These are phyloP conservation scores for Odontothrips loti DNA, from an alignment of 2,888 invertebrate species.

Conservation along the genomic window DNA sequence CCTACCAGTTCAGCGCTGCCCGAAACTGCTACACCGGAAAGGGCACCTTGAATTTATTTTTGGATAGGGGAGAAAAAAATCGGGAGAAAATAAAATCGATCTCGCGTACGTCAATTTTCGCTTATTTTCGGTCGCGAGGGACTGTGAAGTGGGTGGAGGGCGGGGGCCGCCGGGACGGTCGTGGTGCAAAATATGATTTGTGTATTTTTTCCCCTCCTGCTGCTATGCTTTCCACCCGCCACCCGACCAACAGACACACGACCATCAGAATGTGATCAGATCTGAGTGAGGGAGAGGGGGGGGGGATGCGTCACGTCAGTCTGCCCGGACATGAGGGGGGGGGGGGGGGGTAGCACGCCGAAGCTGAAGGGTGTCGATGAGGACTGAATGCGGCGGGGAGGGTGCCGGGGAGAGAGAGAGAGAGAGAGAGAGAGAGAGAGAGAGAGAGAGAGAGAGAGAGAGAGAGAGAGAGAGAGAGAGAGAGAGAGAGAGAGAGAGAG, in stretches of 20 bases:
- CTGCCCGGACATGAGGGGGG: background rate
- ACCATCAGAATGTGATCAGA: constrained; percentile 11
- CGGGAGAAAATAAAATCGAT: no score
- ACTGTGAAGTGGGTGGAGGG: no score
- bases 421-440: background rate
- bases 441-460: no score
- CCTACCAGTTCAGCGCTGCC: no score
- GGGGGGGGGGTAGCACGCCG: background rate
- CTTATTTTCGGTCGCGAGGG: no score
- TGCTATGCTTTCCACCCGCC: background rate
- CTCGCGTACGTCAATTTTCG: no score
- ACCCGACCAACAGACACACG: background rate
- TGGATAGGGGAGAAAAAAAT: no score
- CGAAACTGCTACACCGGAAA: no score
- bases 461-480: background rate
- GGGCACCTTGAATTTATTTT: no score
- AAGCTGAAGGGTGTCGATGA: background rate
- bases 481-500: background rate
- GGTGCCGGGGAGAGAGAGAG: background rate
- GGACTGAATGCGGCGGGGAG: background rate
- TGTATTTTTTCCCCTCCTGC: background rate
- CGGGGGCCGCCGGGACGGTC: no score
- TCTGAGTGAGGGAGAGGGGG: background rate
- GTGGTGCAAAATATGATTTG: background rate
- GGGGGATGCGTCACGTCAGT: background rate